These are phyloP conservation scores for Scolopax mira DNA, from an alignment of 2,113 vertebrate genomes.

Conservation along the genomic window DNA sequence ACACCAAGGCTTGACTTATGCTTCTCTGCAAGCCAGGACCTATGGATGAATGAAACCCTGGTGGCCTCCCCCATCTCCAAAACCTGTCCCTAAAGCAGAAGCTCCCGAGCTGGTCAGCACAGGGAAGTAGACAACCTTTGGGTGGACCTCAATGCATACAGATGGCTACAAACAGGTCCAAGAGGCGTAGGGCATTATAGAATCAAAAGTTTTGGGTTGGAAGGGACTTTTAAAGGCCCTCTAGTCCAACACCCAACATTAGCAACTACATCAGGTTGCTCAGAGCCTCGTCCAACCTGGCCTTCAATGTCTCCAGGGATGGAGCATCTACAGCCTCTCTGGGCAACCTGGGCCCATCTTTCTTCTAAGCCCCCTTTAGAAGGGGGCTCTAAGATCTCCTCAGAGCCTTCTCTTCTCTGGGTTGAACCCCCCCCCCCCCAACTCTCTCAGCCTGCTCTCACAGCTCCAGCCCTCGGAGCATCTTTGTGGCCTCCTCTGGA, in stretches of 20 bases:
- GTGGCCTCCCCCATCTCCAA: neutral
- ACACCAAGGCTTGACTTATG: neutral
- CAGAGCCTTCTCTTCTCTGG: neutral
- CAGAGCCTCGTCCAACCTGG: accelerated
- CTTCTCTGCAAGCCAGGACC: neutral
- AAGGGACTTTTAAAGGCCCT: neutral
- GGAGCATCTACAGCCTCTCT: neutral
- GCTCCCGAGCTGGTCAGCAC: accelerated
- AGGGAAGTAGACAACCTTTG: neutral
- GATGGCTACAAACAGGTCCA: neutral
- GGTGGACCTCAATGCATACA: neutral
- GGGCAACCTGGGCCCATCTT: neutral
- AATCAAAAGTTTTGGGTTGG: neutral
- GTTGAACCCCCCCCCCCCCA: neutral
- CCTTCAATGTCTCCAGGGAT: neutral
- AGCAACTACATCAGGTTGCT: accelerated
- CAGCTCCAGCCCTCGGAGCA: accelerated
- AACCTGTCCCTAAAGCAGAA: neutral
- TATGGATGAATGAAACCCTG: neutral
- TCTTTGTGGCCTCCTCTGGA: neutral
- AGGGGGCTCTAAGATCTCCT: neutral
- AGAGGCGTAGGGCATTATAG: accelerated
- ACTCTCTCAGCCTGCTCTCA: neutral
- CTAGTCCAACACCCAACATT: neutral
- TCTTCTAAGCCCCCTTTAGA: neutral